Evolutionary conservation across 1,140 invertebrate species (phyloP).

Genomic region (Drosophila sturtevanti): DNA sequence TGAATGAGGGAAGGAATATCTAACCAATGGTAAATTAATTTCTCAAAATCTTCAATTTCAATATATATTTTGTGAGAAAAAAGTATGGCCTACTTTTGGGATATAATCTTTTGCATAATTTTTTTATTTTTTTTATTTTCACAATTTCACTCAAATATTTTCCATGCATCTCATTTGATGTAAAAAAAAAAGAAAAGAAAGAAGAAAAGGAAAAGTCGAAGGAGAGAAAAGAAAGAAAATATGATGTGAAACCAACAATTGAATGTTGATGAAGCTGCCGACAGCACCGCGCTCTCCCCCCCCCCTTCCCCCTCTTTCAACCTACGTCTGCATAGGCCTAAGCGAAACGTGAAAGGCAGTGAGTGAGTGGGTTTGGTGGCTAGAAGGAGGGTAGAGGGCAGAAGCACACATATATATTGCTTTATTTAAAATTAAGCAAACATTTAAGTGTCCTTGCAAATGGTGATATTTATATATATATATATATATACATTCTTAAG

Average conservation of each 20-base stretch:
- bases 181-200: conserved; percentile 26
- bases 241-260: conserved; percentile 44
- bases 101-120: conserved; percentile 1
- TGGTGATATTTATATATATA: background rate
- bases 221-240: no score
- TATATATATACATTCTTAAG: conserved; percentile 4
- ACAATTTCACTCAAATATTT: background rate
- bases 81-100: no score
- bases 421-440: conserved; percentile 77
- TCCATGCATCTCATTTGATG: conserved; percentile 24
- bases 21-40: no score
- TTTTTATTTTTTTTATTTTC: no score
- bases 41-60: no score
- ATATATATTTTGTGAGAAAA: no score
- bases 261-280: conserved; percentile 62
- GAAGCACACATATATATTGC: conserved; percentile 17
- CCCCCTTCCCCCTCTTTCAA: no score
- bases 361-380: no score
- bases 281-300: background rate
- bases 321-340: background rate
- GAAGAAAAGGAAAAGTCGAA: background rate
- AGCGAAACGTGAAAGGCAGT: no score
- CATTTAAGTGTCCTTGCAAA: conserved; percentile 57
- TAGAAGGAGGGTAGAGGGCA: background rate
- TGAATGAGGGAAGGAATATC: no score